Conservation (phyloP, 2,888 invertebrate species). For the Drymonia ruficornis region DNA sequence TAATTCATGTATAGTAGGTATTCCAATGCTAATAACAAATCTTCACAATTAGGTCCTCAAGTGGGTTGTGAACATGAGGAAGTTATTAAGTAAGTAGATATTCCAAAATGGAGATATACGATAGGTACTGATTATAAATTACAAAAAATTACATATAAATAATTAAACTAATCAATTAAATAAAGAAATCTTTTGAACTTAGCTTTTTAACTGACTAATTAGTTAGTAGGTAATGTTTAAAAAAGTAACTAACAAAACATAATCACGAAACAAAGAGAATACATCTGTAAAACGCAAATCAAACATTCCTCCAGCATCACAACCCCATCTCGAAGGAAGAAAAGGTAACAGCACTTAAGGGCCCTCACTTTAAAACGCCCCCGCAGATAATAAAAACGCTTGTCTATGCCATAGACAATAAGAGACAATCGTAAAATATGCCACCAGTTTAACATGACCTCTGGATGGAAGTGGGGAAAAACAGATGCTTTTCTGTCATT, state of each 20-base stretch:
- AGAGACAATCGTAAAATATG: slow-evolving; percentile 66
- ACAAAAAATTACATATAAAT: too few relatives aligned
- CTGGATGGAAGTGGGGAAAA: not conserved
- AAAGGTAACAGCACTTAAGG: slow-evolving; percentile 74
- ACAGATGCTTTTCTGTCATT: not conserved
- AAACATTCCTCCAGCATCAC: slow-evolving; percentile 44
- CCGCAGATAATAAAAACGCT: slow-evolving; percentile 82
- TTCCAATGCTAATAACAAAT: too few relatives aligned
- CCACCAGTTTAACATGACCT: slow-evolving; percentile 48
- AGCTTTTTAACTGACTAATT: too few relatives aligned
- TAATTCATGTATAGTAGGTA: too few relatives aligned
- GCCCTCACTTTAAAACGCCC: slow-evolving; percentile 73
- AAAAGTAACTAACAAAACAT: not conserved
- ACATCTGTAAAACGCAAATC: slow-evolving; percentile 41
- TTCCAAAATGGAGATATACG: too few relatives aligned
- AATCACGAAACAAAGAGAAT: slow-evolving; percentile 7
- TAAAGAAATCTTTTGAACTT: too few relatives aligned
- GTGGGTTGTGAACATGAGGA: too few relatives aligned
- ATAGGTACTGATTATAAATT: too few relatives aligned
- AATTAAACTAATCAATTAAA: too few relatives aligned
- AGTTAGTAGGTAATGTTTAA: too few relatives aligned
- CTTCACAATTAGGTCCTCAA: too few relatives aligned
- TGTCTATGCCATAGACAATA: slow-evolving; percentile 80
- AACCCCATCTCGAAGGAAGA: slow-evolving; percentile 59
- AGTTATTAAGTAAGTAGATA: too few relatives aligned